Base-by-base conservation (phyloP, 2,113 vertebrate genomes). In the Apistogramma diplotaenia region DNA sequence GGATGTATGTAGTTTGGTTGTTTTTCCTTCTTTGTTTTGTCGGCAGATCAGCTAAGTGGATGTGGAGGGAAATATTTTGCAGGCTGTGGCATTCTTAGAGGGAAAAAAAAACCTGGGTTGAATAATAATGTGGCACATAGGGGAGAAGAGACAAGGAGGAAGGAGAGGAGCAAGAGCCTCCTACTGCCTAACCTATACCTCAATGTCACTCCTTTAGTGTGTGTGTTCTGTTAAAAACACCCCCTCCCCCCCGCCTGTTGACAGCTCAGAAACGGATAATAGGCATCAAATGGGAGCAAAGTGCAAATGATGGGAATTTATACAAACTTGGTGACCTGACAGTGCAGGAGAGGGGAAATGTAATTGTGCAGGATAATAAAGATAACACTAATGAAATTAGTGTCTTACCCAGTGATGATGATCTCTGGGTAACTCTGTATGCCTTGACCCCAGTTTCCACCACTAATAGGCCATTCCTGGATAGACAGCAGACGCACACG, bases 341-440 rank as follows among this genome's bases (percentile, higher is more conserved):
- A 5, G 53, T 5, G 59, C 74, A 23, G 58, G 4, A 53, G 79
- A 76, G 76, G 76, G 71, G 77, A 59, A 80, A 58, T n/a, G 54
- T 61, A 79, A 89, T 61, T 74, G 79, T 35, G 62, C 57, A 8
- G 35, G 70, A 75, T 8, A 19, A 74, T 75, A 59, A 85, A 31
- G 74, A 51, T 71, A 70, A 84, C 35, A 51, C 83, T 81, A 88
- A 90, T 87, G 80, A 91, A 86, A 87, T 87, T 58, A 76, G 80
- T 6, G 57, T 95, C 97, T 97, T 96, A 99, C 98, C 98, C 98
- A 77, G 98, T 99, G 93, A 99, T 97, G 94, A 99, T 99, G 95
- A 99, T 99, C 95, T 99, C 98, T 88, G 98, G 96, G 93, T 99
- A 99, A 94, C 98, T 99, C 65, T 98, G 98, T 90, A 97, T 96